phyloP scores from a whole-genome alignment of 2,888 invertebrate species.

The Mystacides longicornis region DNA sequence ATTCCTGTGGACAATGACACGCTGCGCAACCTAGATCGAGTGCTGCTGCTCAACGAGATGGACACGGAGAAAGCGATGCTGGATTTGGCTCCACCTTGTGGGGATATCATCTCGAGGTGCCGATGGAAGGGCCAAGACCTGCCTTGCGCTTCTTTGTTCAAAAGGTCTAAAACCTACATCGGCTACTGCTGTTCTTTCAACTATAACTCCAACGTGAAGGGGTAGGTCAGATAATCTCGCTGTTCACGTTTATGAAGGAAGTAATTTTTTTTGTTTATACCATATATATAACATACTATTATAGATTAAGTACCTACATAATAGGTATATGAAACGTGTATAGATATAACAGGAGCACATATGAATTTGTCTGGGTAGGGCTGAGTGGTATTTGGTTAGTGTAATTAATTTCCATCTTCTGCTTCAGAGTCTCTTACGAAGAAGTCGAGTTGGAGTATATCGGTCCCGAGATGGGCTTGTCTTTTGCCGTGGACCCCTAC shows the following conservation, averaged over 20 bases:
- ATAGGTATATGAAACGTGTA: no score
- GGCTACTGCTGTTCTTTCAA: conserved; percentile 39
- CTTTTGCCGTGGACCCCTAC: conserved; percentile 30
- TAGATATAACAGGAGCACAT: no score
- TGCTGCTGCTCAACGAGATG: conserved; percentile 30
- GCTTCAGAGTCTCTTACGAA: neutral
- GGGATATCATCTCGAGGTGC: conserved; percentile 33
- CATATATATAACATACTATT: no score
- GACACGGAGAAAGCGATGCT: conserved; percentile 27
- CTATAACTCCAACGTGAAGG: conserved; percentile 26
- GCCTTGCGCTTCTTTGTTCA: conserved; percentile 31
- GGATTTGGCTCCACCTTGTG: conserved; percentile 31
- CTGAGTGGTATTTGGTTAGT: no score
- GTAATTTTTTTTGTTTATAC: no score
- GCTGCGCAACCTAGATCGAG: conserved; percentile 27
- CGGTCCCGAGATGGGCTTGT: conserved; percentile 31
- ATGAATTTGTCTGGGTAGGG: no score
- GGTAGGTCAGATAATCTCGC: no score
- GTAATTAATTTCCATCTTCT: neutral
- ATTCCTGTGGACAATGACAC: conserved; percentile 26
- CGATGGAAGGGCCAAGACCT: conserved; percentile 30
- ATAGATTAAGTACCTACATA: no score
- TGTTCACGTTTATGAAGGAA: no score
- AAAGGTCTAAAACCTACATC: conserved; percentile 28
- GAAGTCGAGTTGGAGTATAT: conserved; percentile 24